Evolutionary conservation across 2,888 invertebrate species (phyloP).

Genomic region (Amblyjoppa proteus): DNA sequence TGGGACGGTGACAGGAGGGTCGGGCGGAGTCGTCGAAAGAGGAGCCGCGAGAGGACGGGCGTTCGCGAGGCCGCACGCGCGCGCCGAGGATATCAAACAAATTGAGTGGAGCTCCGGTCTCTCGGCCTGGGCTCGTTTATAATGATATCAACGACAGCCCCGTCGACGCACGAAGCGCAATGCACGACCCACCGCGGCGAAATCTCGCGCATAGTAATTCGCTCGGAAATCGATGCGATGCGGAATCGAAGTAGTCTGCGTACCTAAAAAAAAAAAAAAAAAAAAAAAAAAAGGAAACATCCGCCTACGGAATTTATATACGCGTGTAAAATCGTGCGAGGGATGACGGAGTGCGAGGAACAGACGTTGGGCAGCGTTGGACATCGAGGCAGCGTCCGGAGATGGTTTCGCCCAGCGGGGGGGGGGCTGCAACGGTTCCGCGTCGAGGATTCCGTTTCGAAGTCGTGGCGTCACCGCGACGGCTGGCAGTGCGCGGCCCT

Average conservation of each 20-base stretch:
- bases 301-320: neutral
- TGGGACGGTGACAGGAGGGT: conserved; percentile 58
- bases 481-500: conserved; percentile 67
- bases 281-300: neutral
- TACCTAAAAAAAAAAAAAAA: neutral
- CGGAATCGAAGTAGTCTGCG: neutral
- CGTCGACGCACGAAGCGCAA: conserved; percentile 54
- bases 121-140: conserved; percentile 75
- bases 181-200: neutral
- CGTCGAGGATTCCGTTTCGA: conserved; percentile 76
- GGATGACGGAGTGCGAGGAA: conserved; percentile 6
- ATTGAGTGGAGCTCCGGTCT: conserved; percentile 79
- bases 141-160: conserved; percentile 75
- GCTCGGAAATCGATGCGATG: conserved; percentile 14
- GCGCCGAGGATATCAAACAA: conserved; percentile 75
- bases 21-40: conserved; percentile 46
- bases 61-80: conserved; percentile 48
- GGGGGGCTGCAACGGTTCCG: conserved; percentile 72
- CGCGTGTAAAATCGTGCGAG: neutral
- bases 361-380: neutral
- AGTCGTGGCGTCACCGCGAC: conserved; percentile 69
- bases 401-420: conserved; percentile 71
- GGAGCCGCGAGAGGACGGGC: conserved; percentile 36
- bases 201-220: conserved; percentile 28
- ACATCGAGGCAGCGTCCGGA: conserved; percentile 48